Evolutionary conservation across 2,888 invertebrate genomes (phyloP), one percentile per base, ranked within the genome.

Genomic region (Pteria penguin): DNA sequence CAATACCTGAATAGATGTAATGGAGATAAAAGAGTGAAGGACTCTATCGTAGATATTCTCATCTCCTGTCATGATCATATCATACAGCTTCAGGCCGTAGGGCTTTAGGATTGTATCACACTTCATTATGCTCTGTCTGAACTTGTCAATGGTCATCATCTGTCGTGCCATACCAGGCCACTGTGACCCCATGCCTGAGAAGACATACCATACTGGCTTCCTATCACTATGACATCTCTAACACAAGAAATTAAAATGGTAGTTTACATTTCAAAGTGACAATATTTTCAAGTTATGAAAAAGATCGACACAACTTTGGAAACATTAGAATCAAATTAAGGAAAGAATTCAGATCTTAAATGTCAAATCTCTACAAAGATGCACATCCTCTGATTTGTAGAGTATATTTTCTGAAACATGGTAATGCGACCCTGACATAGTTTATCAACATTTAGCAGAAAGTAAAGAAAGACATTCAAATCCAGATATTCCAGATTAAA

Each of bases 181-280:
- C 93, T 99, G 99, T 54, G 96, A 96, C n/a, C 99, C 99, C 99
- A 99, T 99, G 75, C 99, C 99, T 61, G 98, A 96, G 93, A 97
- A 99, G 80, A 99, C 94, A 92, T 95, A 98, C 97, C 98, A 99
- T 72, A 98, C 93, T 0, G 98, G 97, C 18, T 96, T 94, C 8
- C 63, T 26, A 27, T 31, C 57, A 26, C 52, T 33, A 11, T 32
- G n/a, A 45, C 54, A 67, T 45, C 68, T 68, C 76, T n/a, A n/a
- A n/a, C n/a, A n/a, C n/a, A n/a, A n/a, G n/a, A n/a, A n/a, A n/a
- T n/a, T n/a, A n/a, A n/a, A n/a, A n/a, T n/a, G n/a, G n/a, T n/a
- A n/a, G n/a, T n/a, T n/a, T n/a, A n/a, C n/a, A n/a, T n/a, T n/a
- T n/a, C n/a, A n/a, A n/a, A n/a, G n/a, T n/a, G n/a, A n/a, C n/a